Percentiles rank a stretch among this genome's conserved stretches.
Evolutionary conservation across 1,140 invertebrate species (phyloP).

Genomic region (Drosophila parvula): DNA sequence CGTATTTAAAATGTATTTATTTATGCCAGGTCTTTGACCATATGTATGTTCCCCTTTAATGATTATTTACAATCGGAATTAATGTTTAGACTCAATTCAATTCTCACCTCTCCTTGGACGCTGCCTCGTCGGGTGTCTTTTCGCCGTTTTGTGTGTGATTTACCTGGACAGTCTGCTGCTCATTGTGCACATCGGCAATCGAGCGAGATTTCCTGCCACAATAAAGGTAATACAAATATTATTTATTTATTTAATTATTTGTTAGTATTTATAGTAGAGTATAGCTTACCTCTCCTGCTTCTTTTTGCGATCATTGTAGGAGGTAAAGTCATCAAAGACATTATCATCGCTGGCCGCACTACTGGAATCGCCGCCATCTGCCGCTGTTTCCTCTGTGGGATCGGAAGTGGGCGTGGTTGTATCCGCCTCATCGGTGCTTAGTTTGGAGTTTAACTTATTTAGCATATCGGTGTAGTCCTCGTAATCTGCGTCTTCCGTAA

Average conservation of each 20-base stretch:
- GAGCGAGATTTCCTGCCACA: conserved; percentile 62
- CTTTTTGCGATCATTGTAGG: conserved; percentile 65
- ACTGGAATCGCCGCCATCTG: not conserved
- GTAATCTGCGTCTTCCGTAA: conserved; percentile 27
- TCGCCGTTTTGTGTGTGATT: conserved; percentile 20
- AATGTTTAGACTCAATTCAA: conserved; percentile 4
- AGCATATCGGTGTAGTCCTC: conserved; percentile 52
- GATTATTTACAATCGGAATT: not conserved
- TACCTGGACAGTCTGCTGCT: conserved; percentile 50
- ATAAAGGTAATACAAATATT: not conserved
- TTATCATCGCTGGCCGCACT: conserved; percentile 62
- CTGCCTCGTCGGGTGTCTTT: conserved; percentile 17
- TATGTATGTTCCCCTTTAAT: not conserved
- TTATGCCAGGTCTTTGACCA: not conserved
- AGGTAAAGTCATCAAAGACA: conserved; percentile 74
- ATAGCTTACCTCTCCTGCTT: conserved; percentile 55
- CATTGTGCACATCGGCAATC: conserved; percentile 55
- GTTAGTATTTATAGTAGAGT: not conserved
- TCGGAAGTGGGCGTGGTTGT: conserved; percentile 12
- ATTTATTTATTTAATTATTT: not conserved
- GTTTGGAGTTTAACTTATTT: conserved; percentile 11
- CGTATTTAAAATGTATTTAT: not conserved
- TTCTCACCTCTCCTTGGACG: conserved; percentile 39
- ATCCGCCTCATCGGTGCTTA: not conserved
- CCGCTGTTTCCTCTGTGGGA: conserved; percentile 16